Conservation (phyloP, 2,888 invertebrate species). For the Aspidiotus rigidus region DNA sequence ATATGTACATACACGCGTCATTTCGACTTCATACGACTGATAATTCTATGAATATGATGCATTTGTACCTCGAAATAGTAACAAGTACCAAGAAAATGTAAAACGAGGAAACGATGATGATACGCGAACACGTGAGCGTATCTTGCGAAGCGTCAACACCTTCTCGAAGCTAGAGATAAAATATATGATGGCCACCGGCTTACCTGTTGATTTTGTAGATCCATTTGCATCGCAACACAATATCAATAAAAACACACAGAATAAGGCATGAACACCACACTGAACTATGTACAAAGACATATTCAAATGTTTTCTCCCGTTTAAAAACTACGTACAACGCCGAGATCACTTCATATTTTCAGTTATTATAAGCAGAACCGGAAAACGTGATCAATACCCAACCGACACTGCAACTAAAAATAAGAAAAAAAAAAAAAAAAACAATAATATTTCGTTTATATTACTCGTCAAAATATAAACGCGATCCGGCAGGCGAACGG, state of each 20-base stretch:
- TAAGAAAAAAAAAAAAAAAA: neutral
- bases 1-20: too few relatives aligned
- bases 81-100: too few relatives aligned
- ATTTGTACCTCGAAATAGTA: too few relatives aligned
- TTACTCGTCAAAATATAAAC: neutral
- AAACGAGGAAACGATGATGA: too few relatives aligned
- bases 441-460: too few relatives aligned
- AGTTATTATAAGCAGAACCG: slow-evolving; percentile 5
- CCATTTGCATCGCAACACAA: slow-evolving; percentile 25
- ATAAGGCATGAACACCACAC: slow-evolving; percentile 29
- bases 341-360: slow-evolving; percentile 31
- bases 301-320: slow-evolving; percentile 26
- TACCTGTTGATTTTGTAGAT: slow-evolving; percentile 31
- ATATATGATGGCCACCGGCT: neutral
- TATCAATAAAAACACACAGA: slow-evolving; percentile 28
- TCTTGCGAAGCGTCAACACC: too few relatives aligned
- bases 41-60: too few relatives aligned
- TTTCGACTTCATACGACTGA: too few relatives aligned
- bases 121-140: too few relatives aligned
- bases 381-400: neutral
- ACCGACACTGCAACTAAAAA: neutral
- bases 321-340: slow-evolving; percentile 8
- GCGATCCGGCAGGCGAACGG: neutral
- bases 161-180: too few relatives aligned
- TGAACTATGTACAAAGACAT: slow-evolving; percentile 34